Conservation (phyloP, 1,140 invertebrate species). For the Dreissena polymorpha region DNA sequence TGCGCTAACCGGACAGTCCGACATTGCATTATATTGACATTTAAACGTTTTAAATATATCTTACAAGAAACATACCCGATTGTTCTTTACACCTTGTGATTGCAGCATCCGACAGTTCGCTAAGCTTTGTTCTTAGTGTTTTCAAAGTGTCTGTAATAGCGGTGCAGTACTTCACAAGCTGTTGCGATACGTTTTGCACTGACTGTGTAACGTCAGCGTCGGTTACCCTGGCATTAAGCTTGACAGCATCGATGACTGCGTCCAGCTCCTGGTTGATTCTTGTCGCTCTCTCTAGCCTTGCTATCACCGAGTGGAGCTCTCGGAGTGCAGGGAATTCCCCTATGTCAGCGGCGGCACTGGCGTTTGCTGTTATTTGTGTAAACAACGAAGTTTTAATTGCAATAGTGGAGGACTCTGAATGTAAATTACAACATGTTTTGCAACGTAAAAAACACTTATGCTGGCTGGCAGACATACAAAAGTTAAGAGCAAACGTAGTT, state of each 20-base stretch:
- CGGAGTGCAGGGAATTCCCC: not conserved
- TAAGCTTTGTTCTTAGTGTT: constrained; percentile 5
- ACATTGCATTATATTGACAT: too few relatives aligned
- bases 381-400: not conserved
- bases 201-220: constrained; percentile 5
- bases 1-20: too few relatives aligned
- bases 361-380: not conserved
- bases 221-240: not conserved
- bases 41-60: too few relatives aligned
- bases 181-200: constrained; percentile 3
- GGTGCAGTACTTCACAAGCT: not conserved
- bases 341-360: not conserved
- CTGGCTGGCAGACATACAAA: too few relatives aligned
- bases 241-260: constrained; percentile 11
- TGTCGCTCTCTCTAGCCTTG: not conserved
- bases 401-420: not conserved
- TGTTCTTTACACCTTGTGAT: constrained; percentile 21
- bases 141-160: not conserved
- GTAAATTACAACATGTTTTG: too few relatives aligned
- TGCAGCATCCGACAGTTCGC: constrained; percentile 12
- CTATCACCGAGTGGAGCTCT: not conserved
- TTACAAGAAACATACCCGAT: not conserved
- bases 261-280: constrained; percentile 1
- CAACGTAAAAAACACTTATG: too few relatives aligned
- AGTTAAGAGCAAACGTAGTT: too few relatives aligned